Conservation (phyloP, 2,113 vertebrate species). For the Hirundichthys speculiger region DNA sequence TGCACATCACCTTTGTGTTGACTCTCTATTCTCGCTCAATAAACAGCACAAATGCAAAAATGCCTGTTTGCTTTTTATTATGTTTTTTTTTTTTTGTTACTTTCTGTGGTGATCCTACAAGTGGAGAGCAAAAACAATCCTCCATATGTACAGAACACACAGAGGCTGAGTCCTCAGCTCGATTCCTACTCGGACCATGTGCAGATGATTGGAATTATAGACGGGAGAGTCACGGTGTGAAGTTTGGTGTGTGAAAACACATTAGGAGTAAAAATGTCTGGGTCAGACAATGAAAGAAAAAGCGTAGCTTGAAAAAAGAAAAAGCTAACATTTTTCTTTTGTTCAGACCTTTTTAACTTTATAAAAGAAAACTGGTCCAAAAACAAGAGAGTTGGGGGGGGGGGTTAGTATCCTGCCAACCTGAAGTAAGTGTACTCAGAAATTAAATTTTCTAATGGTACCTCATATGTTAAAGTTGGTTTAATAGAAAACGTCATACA, state of each 20-base stretch:
- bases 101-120: neutral
- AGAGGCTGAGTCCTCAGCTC: neutral
- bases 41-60: neutral
- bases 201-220: neutral
- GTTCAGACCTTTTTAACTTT: too few relatives aligned
- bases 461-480: slow-evolving; percentile 22
- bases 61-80: neutral
- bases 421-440: neutral
- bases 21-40: neutral
- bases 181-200: too few relatives aligned
- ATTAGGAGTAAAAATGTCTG: neutral
- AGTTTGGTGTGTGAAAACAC: neutral
- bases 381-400: too few relatives aligned
- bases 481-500: slow-evolving; percentile 40
- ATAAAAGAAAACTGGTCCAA: too few relatives aligned
- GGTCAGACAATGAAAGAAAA: neutral
- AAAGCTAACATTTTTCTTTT: too few relatives aligned
- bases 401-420: too few relatives aligned
- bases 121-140: neutral
- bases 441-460: slow-evolving; percentile 44
- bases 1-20: neutral
- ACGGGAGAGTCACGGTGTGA: neutral
- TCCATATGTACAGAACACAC: neutral
- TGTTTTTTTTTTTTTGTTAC: too few relatives aligned
- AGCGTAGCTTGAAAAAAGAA: too few relatives aligned